Conservation (phyloP, 2,888 invertebrate genomes). For the Unio pictorum region DNA sequence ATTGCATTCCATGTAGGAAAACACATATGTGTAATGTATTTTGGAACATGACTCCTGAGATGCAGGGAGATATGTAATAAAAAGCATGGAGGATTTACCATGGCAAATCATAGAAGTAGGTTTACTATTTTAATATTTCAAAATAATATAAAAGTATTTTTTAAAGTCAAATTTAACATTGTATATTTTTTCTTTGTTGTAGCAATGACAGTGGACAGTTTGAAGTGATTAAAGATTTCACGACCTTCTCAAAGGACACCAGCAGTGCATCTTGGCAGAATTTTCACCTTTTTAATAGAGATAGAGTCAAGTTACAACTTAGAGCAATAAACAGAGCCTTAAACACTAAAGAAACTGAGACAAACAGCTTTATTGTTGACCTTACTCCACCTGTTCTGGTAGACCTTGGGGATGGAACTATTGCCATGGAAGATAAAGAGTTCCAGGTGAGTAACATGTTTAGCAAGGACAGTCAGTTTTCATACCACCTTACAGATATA, state of each 20-base stretch:
- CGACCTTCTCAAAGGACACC: constrained; percentile 21
- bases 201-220: constrained; percentile 10
- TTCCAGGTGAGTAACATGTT: constrained; percentile 34
- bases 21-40: no score
- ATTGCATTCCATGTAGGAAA: no score
- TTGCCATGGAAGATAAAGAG: constrained; percentile 27
- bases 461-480: no score
- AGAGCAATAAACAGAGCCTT: constrained; percentile 48
- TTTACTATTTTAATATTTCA: no score
- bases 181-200: neutral
- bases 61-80: no score
- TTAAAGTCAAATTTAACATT: no score
- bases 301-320: constrained; percentile 36
- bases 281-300: constrained; percentile 50
- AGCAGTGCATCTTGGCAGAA: constrained; percentile 43
- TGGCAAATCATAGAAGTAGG: no score
- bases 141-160: no score
- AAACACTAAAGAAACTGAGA: constrained; percentile 26
- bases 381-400: constrained; percentile 46
- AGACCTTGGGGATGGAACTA: constrained; percentile 41
- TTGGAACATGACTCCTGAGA: no score
- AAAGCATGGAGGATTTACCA: no score
- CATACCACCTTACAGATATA: no score
- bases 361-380: constrained; percentile 49
- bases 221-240: constrained; percentile 29